Conservation (phyloP, 1,140 invertebrate genomes). For the Drosophila kikkawai region DNA sequence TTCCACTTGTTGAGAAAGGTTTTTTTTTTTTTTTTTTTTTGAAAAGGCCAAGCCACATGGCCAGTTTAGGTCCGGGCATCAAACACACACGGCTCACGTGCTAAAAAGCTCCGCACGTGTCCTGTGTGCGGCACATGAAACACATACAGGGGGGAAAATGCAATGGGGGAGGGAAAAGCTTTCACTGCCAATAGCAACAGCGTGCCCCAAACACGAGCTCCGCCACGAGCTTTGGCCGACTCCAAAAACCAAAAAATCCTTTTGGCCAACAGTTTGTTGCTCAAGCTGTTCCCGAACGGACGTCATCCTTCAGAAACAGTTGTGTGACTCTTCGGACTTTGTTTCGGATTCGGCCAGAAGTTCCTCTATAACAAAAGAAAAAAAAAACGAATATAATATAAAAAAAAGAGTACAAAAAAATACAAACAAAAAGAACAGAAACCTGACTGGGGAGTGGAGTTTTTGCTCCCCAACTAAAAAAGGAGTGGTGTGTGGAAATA, state of each 20-base stretch:
- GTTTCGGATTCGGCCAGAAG: conserved; percentile 29
- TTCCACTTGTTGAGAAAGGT: conserved; percentile 74
- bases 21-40: conserved; percentile 29
- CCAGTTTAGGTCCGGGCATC: conserved; percentile 32
- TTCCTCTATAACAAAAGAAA: conserved; percentile 27
- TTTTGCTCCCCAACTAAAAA: conserved; percentile 10
- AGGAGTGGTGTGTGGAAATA: conserved; percentile 38
- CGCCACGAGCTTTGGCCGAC: conserved; percentile 66
- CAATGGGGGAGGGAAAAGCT: conserved; percentile 19
- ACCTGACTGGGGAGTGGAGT: conserved; percentile 31
- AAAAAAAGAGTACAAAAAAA: conserved; percentile 7
- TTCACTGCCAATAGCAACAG: conserved; percentile 64
- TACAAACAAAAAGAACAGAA: conserved; percentile 13
- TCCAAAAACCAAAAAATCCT: conserved; percentile 38
- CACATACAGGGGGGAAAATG: conserved; percentile 8
- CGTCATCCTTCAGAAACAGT: conserved; percentile 46
- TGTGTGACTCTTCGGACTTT: conserved; percentile 25
- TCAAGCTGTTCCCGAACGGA: conserved; percentile 72
- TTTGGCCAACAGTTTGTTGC: conserved; percentile 76
- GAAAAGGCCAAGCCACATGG: conserved; percentile 38
- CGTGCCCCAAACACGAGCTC: conserved; percentile 66
- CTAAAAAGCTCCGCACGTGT: conserved; percentile 73
- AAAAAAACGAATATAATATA: conserved; percentile 11
- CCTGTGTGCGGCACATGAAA: conserved; percentile 34
- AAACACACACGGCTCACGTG: conserved; percentile 48